phyloP scores from a whole-genome alignment of 2,888 invertebrate genomes.

The Trypoxylon attenuatum region DNA sequence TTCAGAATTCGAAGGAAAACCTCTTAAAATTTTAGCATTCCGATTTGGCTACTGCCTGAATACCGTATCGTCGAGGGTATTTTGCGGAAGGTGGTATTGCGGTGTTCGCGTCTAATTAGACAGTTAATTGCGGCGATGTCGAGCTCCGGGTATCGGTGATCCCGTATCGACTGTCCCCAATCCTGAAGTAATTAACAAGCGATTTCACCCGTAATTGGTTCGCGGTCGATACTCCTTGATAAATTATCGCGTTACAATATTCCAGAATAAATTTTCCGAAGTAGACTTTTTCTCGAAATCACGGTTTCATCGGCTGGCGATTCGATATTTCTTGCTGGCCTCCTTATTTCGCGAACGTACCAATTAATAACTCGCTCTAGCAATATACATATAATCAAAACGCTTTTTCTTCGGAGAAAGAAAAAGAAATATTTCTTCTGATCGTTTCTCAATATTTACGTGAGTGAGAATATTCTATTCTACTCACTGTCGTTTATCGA shows the following conservation, averaged over 20 bases:
- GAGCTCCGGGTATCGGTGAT: neutral
- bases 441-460: too few species aligned
- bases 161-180: neutral
- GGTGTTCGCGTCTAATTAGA: constrained; percentile 5
- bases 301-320: too few species aligned
- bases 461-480: too few species aligned
- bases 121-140: constrained; percentile 6
- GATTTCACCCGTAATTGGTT: constrained; percentile 14
- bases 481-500: too few species aligned
- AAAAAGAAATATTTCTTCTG: too few species aligned
- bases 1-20: neutral
- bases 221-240: neutral
- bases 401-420: too few species aligned
- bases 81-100: neutral
- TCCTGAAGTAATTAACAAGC: constrained; percentile 11
- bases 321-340: too few species aligned
- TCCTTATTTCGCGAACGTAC: too few species aligned
- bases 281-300: too few species aligned
- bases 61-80: neutral
- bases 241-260: neutral
- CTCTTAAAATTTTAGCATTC: neutral
- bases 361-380: too few species aligned
- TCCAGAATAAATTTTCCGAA: too few species aligned
- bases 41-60: neutral
- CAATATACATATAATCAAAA: too few species aligned